Percentiles rank a stretch among this genome's conserved stretches.
These are phyloP conservation scores for Xerus rutilus DNA, from an alignment of 2,797 vertebrate species.

Conservation along the genomic window DNA sequence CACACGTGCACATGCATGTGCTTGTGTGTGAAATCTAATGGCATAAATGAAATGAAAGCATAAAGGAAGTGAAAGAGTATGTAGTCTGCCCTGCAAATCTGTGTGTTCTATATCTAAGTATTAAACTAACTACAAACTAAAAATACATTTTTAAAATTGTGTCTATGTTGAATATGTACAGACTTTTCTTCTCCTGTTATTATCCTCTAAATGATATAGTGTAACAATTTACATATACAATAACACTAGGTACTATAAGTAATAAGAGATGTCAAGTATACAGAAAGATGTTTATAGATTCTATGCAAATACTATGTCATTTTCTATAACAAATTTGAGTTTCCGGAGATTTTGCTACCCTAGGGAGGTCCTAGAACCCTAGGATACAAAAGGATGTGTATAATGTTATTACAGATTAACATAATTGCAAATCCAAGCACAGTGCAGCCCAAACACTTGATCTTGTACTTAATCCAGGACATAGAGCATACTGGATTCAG, in stretches of 20 bases:
- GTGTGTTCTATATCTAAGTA: not conserved
- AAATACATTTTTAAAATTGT: not conserved
- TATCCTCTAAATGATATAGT: not conserved
- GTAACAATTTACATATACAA: not conserved
- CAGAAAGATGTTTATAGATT: not conserved
- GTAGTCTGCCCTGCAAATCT: not conserved
- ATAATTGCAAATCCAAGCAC: not conserved
- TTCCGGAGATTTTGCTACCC: not conserved
- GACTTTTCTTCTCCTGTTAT: not conserved
- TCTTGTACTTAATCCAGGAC: not conserved
- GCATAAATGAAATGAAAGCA: slow-evolving; percentile 11
- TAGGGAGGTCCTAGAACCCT: not conserved
- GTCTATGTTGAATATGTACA: not conserved
- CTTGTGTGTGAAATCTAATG: not conserved
- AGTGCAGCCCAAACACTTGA: not conserved
- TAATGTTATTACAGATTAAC: not conserved
- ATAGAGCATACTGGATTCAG: not conserved
- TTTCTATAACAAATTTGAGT: not conserved
- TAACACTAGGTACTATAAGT: not conserved
- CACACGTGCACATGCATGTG: too few relatives aligned
- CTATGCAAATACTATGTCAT: not conserved
- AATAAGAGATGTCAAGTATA: not conserved
- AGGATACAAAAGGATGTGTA: not conserved
- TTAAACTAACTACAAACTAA: not conserved
- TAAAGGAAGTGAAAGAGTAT: not conserved